Base-by-base conservation (phyloP, 37 sponge, comb jelly and placozoan genomes). In the Bolinopsis microptera region DNA sequence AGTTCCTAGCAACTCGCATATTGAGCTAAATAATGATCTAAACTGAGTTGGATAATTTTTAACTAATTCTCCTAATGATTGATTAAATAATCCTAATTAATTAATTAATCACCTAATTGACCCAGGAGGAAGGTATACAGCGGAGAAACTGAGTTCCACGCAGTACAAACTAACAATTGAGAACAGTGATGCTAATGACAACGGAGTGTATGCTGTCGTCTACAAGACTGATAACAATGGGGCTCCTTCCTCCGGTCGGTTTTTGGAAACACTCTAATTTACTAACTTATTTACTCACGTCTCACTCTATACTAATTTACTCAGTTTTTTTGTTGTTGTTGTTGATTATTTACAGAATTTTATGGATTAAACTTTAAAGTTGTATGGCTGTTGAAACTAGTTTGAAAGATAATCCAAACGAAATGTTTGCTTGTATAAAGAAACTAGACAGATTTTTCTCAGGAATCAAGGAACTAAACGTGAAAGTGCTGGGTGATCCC, bases 201-300 rank as follows among this genome's bases (percentile, higher is more conserved):
- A 86, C 61, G 90, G 48, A 48, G 90, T 36, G 13, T 86, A 86
- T 26, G 90, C 90, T 28, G 90, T 86, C 1, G 90, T 86, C 3
- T 86, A 86, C 24, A 26, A 86, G 61, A 41, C 90, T n/a, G n/a
- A 13, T 0, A 86, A 26, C 18, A 39, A 16, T 26, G 61, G 61
- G 16, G 13, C 31, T 28, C 26, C 26, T 30, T 24, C 75, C 5
- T 5, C 26, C 26, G 75, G 75, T 72, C 5, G 31, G 31, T 72
- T 72, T 72, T 5, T 30, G 18, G 21, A 67, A 21, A n/a, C 5
- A 5, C 13, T 48, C 61, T 48, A 48, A 48, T 5, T 48, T 48
- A 18, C 61, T 48, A 48, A 48, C 9, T 48, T 48, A 18, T 5
- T 13, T 48, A 13, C 61, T 48, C 9, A 48, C 13, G 61, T 48